These are phyloP conservation scores for Plumapathes pennacea DNA, from an alignment of 92 coral and sea anemone genomes.

Conservation along the genomic window DNA sequence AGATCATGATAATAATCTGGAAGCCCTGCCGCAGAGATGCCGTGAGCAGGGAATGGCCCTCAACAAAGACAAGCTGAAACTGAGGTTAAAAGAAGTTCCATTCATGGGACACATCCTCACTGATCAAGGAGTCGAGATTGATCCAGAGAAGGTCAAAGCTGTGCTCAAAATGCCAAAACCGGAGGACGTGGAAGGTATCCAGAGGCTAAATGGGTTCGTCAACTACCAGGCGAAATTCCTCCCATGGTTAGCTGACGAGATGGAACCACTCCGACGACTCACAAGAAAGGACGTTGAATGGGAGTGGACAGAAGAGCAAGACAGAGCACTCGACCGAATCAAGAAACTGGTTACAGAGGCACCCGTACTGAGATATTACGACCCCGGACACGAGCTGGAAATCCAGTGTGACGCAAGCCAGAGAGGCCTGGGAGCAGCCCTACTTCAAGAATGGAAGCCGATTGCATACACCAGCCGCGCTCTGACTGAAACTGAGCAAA, in stretches of 20 bases:
- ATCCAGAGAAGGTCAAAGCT: slow-evolving; percentile 53
- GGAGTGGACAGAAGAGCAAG: slow-evolving; percentile 30
- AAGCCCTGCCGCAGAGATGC: slow-evolving; percentile 27
- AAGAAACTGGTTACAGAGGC: slow-evolving; percentile 24
- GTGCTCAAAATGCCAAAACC: slow-evolving; percentile 50
- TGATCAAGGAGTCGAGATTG: slow-evolving; percentile 16
- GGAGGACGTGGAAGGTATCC: slow-evolving; percentile 31
- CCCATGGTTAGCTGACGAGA: slow-evolving; percentile 25
- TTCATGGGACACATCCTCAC: slow-evolving; percentile 55
- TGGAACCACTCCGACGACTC: slow-evolving; percentile 36
- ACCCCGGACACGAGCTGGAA: slow-evolving; percentile 25
- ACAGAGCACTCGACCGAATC: slow-evolving; percentile 25
- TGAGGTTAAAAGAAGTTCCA: slow-evolving; percentile 15
- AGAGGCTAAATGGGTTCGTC: slow-evolving; percentile 32
- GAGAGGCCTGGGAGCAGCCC: slow-evolving; percentile 22
- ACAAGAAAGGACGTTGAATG: slow-evolving; percentile 25
- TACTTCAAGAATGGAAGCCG: slow-evolving; percentile 22
- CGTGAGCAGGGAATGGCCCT: slow-evolving; percentile 29
- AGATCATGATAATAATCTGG: slow-evolving; percentile 33
- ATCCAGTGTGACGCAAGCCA: slow-evolving; percentile 33
- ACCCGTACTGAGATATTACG: slow-evolving; percentile 29
- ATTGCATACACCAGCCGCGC: slow-evolving; percentile 45
- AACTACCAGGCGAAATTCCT: slow-evolving; percentile 43
- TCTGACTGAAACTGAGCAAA: slow-evolving; percentile 21
- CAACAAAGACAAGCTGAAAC: slow-evolving; percentile 42